Base-by-base conservation (phyloP, 2,113 vertebrate genomes). In the Oryzias woworae region DNA sequence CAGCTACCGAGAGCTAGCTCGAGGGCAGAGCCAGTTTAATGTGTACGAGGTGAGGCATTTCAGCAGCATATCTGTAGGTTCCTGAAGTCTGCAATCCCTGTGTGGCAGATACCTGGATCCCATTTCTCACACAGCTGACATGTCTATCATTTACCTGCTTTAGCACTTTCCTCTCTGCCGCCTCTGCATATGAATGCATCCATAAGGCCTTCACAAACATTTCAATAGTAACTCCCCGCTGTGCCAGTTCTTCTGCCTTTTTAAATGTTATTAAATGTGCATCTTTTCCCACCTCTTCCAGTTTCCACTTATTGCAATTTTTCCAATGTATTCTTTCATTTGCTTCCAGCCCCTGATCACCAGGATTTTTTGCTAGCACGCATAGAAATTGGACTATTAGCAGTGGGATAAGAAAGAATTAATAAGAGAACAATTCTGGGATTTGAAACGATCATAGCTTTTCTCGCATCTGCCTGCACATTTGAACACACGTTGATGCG, bases 1-100 rank as follows among this genome's bases (percentile, higher is more conserved):
- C 80, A 98, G 95, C 90, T 98, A 97, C 89, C 85, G 96, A 65
- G 96, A 98, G 85, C 88, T 98, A 80, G 94, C 96, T n/a, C 92
- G 93, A 23, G 96, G 96, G 18, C 96, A 98, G 83, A 97, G 94
- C 77, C 95, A 93, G 56, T 95, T 97, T 85, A 98, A 98, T n/a
- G 91, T 97, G 73, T 98, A 97, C 0, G 95, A 98, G 94, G 96
- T 98, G 78, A 93, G 91, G 52, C 58, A 44, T 66, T 72, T 77
- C 42, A 64, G 5, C n/a, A 44, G 17, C 2, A 0, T 47, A 46
- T 31, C 46, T 73, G 42, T 43, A 14, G 57, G 36, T 52, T 72
- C 51, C 50, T 64, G 12, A 46, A 57, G 58, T 52, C 26, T 50
- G 41, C 53, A 62, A n/a, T 73, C 42, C 68, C 52, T 55, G 10